Percentiles rank a stretch among this genome's conserved stretches.
Evolutionary conservation across 2,888 invertebrate genomes (phyloP).

Genomic region (Lasius fuliginosus): DNA sequence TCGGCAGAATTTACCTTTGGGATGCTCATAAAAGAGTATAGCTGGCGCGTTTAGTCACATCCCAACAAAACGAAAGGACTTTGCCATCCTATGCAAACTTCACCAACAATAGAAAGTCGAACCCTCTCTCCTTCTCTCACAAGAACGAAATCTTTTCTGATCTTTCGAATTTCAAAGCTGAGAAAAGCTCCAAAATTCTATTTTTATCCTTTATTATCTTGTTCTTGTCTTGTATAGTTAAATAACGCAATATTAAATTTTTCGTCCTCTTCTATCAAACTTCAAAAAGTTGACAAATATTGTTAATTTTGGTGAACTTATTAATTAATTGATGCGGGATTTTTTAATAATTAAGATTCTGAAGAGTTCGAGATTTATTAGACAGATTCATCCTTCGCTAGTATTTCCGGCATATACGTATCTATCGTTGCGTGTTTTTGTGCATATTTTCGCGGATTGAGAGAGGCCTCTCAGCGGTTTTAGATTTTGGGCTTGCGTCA

Average conservation of each 20-base stretch:
- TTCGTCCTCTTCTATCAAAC: background rate
- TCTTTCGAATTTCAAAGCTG: background rate
- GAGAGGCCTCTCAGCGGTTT: conserved; percentile 52
- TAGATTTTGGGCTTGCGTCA: conserved; percentile 37
- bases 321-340: background rate
- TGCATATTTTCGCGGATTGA: background rate
- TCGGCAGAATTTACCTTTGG: conserved; percentile 29
- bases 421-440: background rate
- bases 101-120: conserved; percentile 27
- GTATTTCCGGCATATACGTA: background rate
- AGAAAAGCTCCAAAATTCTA: background rate
- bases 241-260: background rate
- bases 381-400: background rate
- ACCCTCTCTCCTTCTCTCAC: background rate
- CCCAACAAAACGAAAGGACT: conserved; percentile 54
- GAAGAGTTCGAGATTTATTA: background rate
- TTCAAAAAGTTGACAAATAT: background rate
- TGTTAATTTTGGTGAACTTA: background rate
- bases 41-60: conserved; percentile 35
- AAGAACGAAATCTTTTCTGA: background rate
- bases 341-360: background rate
- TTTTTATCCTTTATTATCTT: background rate
- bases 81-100: conserved; percentile 56
- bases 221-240: background rate
- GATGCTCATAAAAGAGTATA: conserved; percentile 35